phyloP scores from a whole-genome alignment of 2,888 invertebrate species.

The Lordiphosa fenestrarum region DNA sequence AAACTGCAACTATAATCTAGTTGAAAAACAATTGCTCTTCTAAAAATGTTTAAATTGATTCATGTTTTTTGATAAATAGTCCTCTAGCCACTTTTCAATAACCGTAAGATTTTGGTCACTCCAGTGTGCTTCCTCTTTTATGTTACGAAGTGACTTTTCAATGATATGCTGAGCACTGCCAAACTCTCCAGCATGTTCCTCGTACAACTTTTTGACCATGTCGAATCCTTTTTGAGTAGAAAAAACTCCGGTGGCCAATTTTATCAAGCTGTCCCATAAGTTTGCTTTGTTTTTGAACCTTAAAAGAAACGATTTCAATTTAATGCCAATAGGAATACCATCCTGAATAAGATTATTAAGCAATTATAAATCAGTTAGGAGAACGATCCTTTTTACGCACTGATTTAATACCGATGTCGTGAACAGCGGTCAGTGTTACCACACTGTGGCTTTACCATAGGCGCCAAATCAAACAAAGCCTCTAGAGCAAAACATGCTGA shows the following conservation, averaged over 20 bases:
- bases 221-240: conserved; percentile 88
- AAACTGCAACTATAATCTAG: too few relatives aligned
- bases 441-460: too few relatives aligned
- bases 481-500: too few relatives aligned
- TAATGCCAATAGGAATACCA: too few relatives aligned
- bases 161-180: conserved; percentile 88
- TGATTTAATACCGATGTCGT: too few relatives aligned
- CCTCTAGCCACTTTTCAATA: conserved; percentile 87
- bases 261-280: conserved; percentile 88
- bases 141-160: conserved; percentile 86
- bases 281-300: conserved; percentile 86
- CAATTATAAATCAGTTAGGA: too few relatives aligned
- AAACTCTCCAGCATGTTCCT: conserved; percentile 85
- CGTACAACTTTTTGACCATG: conserved; percentile 85
- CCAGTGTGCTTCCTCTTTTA: conserved; percentile 89
- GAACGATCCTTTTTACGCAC: too few relatives aligned
- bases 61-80: conserved; percentile 75
- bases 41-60: background rate
- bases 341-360: too few relatives aligned
- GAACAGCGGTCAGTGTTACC: too few relatives aligned
- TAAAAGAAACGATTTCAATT: conserved; percentile 35
- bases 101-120: conserved; percentile 87
- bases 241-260: conserved; percentile 88
- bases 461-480: too few relatives aligned
- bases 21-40: background rate